Percentiles rank a stretch among this genome's conserved stretches.
Conservation (phyloP, 92 coral and sea anemone genomes). For the Actinostola sp. region DNA sequence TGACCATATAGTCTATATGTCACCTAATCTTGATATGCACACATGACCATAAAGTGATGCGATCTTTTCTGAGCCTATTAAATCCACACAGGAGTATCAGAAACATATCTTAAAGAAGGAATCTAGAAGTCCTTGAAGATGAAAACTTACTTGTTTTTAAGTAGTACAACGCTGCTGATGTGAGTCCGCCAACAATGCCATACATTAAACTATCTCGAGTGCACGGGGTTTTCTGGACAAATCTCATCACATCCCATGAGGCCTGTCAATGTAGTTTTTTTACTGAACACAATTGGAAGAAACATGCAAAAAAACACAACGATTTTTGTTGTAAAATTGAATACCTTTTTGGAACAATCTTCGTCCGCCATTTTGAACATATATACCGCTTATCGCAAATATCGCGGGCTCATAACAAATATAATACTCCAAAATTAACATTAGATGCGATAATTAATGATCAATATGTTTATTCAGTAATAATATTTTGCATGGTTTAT, state of each 20-base stretch:
- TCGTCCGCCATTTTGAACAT: constrained; percentile 57
- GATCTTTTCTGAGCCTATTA: too few species aligned
- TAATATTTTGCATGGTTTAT: too few species aligned
- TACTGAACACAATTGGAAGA: neutral
- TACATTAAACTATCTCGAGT: constrained; percentile 83
- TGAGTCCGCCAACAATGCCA: constrained; percentile 83
- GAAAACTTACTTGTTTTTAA: constrained; percentile 83
- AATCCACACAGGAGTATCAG: too few species aligned
- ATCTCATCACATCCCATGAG: constrained; percentile 77
- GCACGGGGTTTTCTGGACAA: constrained; percentile 85
- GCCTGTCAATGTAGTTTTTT: constrained; percentile 31
- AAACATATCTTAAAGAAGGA: neutral
- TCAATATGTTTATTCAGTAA: too few species aligned
- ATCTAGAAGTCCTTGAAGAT: neutral
- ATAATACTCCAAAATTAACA: too few species aligned
- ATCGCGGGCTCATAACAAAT: too few species aligned
- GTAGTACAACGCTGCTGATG: constrained; percentile 65
- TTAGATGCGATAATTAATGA: too few species aligned
- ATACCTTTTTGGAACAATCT: constrained; percentile 40
- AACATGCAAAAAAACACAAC: neutral
- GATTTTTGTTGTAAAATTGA: neutral
- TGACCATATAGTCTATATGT: too few species aligned
- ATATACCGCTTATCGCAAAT: too few species aligned
- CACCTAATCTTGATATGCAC: too few species aligned
- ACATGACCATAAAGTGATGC: too few species aligned